Base-by-base conservation (phyloP, 2,113 vertebrate species). In the Irena cyanogastra region DNA sequence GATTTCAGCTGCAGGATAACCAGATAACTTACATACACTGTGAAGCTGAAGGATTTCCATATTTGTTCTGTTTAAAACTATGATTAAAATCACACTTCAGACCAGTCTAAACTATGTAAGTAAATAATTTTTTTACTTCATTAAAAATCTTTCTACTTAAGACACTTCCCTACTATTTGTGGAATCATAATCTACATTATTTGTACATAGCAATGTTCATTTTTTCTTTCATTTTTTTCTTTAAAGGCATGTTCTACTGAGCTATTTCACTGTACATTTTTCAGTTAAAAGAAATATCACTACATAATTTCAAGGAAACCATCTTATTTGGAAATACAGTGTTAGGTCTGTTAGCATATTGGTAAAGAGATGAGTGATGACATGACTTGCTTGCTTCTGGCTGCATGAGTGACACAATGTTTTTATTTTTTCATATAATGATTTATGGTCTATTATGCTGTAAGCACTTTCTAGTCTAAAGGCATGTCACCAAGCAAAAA, bases 71-170 rank as follows among this genome's bases (percentile, higher is more conserved):
- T 83, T 70, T 5, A 5, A 93, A 93, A 77, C 30, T 20, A 50
- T 76, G 50, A 94, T 81, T 92, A 91, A 95, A 96, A 66, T 80
- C 83, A 60, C 23, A 39, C 37, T 70, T 83, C 33, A 84, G 59
- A 66, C 45, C 68, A 64, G 20, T 80, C 41, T 63, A 37, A 65
- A 53, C 16, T 59, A 20, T 33, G 23, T 30, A 64, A 86, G 14
- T 61, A 71, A 59, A 6, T 74, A 4, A 11, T 83, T 20, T 76
- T 76, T 72, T 77, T 53, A 56, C 42, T 82, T 50, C 21, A 44
- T 74, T 82, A 28, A 71, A 93, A 83, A 18, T 54, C 21, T 12
- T 52, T 17, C 15, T 47, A 0, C 30, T 61, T 47, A 53, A 54
- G 52, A 17, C 7, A 26, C 16, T 56, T 74, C 22, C 14, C 26